Conservation (phyloP, 2,113 vertebrate species). For the Pholis gunnellus region DNA sequence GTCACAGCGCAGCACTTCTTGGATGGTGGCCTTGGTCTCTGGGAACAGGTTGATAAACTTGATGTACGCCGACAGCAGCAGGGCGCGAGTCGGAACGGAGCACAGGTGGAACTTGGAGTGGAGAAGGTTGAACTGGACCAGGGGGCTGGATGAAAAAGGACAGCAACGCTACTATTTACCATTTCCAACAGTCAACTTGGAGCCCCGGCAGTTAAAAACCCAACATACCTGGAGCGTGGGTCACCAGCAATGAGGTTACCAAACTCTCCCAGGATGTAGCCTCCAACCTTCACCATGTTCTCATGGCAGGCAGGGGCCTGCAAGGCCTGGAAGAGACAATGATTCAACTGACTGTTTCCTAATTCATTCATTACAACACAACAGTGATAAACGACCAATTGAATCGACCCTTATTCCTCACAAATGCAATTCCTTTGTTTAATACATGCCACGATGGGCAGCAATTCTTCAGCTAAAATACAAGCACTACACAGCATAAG, state of each 20-base stretch:
- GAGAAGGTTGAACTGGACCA: conserved; percentile 94
- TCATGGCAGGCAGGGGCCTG: conserved; percentile 95
- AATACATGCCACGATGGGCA: neutral
- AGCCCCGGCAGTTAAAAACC: neutral
- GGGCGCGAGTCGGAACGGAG: conserved; percentile 90
- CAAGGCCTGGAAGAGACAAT: conserved; percentile 82
- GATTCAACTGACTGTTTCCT: neutral
- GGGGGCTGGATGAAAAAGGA: conserved; percentile 79
- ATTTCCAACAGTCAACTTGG: neutral
- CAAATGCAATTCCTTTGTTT: neutral
- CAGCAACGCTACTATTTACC: neutral
- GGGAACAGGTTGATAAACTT: conserved; percentile 97
- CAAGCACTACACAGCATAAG: neutral
- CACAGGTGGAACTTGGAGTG: conserved; percentile 96
- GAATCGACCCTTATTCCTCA: neutral
- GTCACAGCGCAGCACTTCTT: conserved; percentile 92
- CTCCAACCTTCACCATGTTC: conserved; percentile 97
- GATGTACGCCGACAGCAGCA: conserved; percentile 94
- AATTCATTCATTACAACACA: neutral
- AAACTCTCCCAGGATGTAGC: conserved; percentile 94
- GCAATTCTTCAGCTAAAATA: neutral
- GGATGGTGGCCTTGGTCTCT: conserved; percentile 95
- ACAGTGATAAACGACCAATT: neutral
- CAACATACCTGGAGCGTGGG: conserved; percentile 91
- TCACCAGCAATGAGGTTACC: conserved; percentile 95